Evolutionary conservation across 1,140 invertebrate species (phyloP), one percentile per base, ranked within the genome.

Genomic region (Drosophila malerkotliana): DNA sequence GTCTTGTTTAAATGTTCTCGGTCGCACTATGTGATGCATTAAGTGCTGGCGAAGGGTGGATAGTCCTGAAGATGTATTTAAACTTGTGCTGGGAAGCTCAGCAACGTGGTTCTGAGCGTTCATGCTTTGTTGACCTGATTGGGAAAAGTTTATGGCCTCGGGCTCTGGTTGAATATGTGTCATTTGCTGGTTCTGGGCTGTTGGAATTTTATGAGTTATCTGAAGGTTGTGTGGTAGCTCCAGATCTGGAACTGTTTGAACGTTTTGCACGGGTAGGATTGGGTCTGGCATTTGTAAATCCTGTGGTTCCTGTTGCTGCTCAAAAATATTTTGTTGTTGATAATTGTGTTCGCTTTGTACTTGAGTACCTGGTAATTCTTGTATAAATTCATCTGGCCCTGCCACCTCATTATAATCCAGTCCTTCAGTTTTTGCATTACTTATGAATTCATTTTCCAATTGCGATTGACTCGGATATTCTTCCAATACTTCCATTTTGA

Each of bases 11-110:
- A 48, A 44, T 5, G 51, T n/a, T 4, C 8, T n/a, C n/a, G 66
- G 77, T n/a, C 63, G 15, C 10, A 58, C 47, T 44, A 61, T 55
- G n/a, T 61, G 72, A 30, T 79, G 77, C 8, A 57, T 53, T 12
- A 63, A 18, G 15, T 57, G 75, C 18, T 61, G 62, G 8, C 45
- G 57, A 3, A 69, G 34, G 18, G 4, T 9, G 4, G 49, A 44
- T 32, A 9, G 15, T 7, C 8, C 37, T 60, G 39, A 10, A 45
- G 59, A 14, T 9, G 2, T 49, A 9, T 14, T 21, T 32, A 24
- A 32, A 10, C 5, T n/a, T 21, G 15, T 3, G 9, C 18, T n/a
- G 14, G 59, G 45, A 21, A 15, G 30, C 14, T 41, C 39, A 21
- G 14, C 18, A 2, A 28, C 21, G 12, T 30, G 26, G 5, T 8